Evolutionary conservation across 2,888 invertebrate species (phyloP).

Genomic region (Imbricaverruca yamaguchii): DNA sequence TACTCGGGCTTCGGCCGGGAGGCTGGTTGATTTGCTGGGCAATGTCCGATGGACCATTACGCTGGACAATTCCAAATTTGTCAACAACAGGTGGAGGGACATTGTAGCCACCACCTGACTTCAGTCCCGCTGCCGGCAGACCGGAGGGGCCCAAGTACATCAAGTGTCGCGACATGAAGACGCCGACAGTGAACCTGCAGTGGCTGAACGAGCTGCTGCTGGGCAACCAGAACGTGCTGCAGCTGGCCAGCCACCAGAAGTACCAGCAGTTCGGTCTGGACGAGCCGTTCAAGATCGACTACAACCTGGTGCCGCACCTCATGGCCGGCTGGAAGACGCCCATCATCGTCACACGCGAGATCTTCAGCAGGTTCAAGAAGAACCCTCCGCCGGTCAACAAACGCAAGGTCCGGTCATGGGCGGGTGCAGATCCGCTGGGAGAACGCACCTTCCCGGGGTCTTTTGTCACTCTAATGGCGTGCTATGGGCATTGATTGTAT

Average conservation of each 20-base stretch:
- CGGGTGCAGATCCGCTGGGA: too few relatives aligned
- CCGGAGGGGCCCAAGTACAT: constrained; percentile 79
- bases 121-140: constrained; percentile 43
- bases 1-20: too few relatives aligned
- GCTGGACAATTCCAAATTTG: too few relatives aligned
- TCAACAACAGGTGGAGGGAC: too few relatives aligned
- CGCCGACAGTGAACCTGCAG: constrained; percentile 81
- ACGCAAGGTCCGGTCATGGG: constrained; percentile 35
- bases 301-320: constrained; percentile 70
- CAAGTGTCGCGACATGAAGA: constrained; percentile 85
- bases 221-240: constrained; percentile 45
- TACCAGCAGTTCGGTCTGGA: constrained; percentile 77
- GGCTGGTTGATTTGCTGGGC: too few relatives aligned
- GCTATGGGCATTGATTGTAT: too few relatives aligned
- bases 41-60: too few relatives aligned
- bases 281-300: constrained; percentile 78
- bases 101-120: too few relatives aligned
- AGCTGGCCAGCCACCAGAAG: constrained; percentile 51
- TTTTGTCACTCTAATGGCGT: too few relatives aligned
- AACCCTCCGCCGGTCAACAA: constrained; percentile 42
- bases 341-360: constrained; percentile 64
- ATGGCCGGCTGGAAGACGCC: constrained; percentile 95
- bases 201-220: constrained; percentile 90
- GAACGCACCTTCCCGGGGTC: too few relatives aligned
- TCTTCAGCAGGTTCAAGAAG: constrained; percentile 53